Conservation (phyloP, 2,113 vertebrate genomes). For the Melanerpes aurifrons region DNA sequence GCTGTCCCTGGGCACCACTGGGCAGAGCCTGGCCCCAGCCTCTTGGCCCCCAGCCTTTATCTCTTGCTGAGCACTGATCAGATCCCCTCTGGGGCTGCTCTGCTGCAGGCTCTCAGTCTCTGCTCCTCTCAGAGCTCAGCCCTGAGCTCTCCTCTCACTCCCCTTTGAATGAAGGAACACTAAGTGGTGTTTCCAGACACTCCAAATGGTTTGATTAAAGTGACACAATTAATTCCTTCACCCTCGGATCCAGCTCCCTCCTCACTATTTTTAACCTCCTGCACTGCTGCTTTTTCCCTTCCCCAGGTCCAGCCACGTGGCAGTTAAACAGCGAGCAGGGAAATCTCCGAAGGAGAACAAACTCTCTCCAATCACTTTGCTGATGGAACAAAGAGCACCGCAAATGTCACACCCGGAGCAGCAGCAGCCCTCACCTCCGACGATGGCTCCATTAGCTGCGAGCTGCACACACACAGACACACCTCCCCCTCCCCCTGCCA, state of each 20-base stretch:
- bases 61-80: too few species aligned
- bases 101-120: too few species aligned
- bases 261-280: background rate
- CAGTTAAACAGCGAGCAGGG: constrained; percentile 49
- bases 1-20: too few species aligned
- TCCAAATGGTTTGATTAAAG: constrained; percentile 12
- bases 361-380: constrained; percentile 56
- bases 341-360: constrained; percentile 59
- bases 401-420: constrained; percentile 48
- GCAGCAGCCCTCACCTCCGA: constrained; percentile 17
- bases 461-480: background rate
- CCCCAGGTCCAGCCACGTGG: constrained; percentile 27
- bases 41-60: too few species aligned
- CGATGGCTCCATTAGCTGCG: constrained; percentile 46
- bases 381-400: constrained; percentile 65
- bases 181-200: background rate
- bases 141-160: too few species aligned
- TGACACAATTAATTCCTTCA: constrained; percentile 3
- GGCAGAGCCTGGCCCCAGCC: too few species aligned
- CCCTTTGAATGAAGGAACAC: background rate
- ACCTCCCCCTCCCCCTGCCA: background rate
- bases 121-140: too few species aligned
- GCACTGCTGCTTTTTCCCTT: background rate
- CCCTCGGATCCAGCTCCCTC: background rate
- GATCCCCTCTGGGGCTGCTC: too few species aligned